Conservation (phyloP, 2,888 invertebrate species). For the Odontocolon sp. region DNA sequence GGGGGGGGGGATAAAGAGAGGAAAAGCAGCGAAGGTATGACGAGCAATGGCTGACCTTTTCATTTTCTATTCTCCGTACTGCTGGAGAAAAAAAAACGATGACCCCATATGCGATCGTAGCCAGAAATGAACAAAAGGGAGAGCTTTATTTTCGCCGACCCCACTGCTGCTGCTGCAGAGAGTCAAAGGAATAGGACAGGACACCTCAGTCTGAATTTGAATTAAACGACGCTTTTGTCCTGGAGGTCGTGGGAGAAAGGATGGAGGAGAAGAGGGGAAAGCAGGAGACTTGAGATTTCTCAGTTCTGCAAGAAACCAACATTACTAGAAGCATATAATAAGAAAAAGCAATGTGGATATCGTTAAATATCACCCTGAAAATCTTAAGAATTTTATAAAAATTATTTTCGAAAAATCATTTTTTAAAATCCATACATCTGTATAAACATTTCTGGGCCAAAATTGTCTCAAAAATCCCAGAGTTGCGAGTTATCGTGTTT, state of each 20-base stretch:
- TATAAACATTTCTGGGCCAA: constrained; percentile 19
- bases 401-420: constrained; percentile 41
- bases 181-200: constrained; percentile 26
- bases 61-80: constrained; percentile 41
- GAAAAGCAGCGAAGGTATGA: constrained; percentile 6
- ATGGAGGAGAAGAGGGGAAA: too few relatives aligned
- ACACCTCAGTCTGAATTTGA: constrained; percentile 57
- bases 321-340: constrained; percentile 4
- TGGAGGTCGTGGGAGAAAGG: constrained; percentile 25
- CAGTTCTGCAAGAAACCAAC: constrained; percentile 35
- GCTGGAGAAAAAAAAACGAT: constrained; percentile 37
- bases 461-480: constrained; percentile 21
- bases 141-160: constrained; percentile 43
- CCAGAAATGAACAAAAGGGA: constrained; percentile 54
- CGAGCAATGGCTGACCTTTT: constrained; percentile 49
- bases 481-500: constrained; percentile 36
- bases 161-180: not conserved
- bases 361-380: constrained; percentile 28
- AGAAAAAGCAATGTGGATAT: constrained; percentile 1
- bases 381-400: constrained; percentile 35
- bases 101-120: constrained; percentile 55
- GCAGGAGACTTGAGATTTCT: constrained; percentile 14
- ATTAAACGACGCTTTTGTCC: constrained; percentile 58
- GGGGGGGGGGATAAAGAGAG: not conserved
- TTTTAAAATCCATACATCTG: constrained; percentile 16